phyloP scores from a whole-genome alignment of 2,888 invertebrate species.

The Oxytorus armatus region DNA sequence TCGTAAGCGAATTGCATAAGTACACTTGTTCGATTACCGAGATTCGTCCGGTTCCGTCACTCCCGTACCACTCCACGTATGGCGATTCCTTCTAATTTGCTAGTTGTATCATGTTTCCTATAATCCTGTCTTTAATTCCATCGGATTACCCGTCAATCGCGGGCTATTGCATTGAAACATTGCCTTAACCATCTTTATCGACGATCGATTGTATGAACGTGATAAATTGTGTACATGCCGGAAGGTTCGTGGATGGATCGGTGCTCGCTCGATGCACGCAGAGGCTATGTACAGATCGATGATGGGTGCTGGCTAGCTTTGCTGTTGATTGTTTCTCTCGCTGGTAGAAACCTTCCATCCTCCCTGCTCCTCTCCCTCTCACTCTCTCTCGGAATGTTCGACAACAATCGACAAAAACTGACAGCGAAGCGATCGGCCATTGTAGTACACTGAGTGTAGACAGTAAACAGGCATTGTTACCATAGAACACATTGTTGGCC shows the following conservation, averaged over 20 bases:
- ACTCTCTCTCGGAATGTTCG: constrained; percentile 67
- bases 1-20: too few relatives aligned
- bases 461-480: constrained; percentile 82
- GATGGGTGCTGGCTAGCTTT: not conserved
- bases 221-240: constrained; percentile 80
- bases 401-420: constrained; percentile 82
- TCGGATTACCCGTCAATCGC: constrained; percentile 53
- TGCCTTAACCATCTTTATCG: constrained; percentile 62
- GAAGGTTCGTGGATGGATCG: constrained; percentile 41
- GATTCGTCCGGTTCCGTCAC: not conserved
- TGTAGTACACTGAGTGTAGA: constrained; percentile 80
- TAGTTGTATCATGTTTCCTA: constrained; percentile 11
- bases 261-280: constrained; percentile 26
- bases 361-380: constrained; percentile 64
- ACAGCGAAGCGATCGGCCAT: constrained; percentile 80
- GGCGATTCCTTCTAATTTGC: constrained; percentile 7
- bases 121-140: constrained; percentile 54
- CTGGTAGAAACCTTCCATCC: constrained; percentile 39
- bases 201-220: constrained; percentile 80
- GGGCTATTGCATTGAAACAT: constrained; percentile 34
- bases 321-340: constrained; percentile 16
- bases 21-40: too few relatives aligned
- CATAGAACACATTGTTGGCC: constrained; percentile 75
- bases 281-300: constrained; percentile 21
- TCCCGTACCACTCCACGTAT: not conserved